Conservation (phyloP, 2,113 vertebrate genomes). For the Entomyzon cyanotis region DNA sequence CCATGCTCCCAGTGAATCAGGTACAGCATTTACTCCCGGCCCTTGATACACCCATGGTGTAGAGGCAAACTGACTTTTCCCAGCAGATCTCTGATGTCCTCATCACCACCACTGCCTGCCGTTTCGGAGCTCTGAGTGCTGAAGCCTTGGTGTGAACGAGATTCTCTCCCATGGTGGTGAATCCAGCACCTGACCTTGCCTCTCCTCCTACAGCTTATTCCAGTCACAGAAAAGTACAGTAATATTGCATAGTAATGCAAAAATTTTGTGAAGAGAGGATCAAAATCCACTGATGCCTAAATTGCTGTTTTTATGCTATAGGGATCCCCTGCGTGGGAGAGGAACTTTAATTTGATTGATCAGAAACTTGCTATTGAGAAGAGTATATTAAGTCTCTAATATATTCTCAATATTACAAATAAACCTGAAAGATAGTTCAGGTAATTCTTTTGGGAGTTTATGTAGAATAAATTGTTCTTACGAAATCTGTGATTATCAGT, state of each 20-base stretch:
- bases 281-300: background rate
- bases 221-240: background rate
- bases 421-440: background rate
- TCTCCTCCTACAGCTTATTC: background rate
- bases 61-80: background rate
- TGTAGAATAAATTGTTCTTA: background rate
- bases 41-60: fast-evolving
- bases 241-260: fast-evolving
- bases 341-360: background rate
- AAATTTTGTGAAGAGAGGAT: background rate
- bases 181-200: fast-evolving
- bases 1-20: background rate
- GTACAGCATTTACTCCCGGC: background rate
- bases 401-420: background rate
- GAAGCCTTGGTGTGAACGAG: fast-evolving
- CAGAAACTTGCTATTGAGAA: background rate
- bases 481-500: background rate
- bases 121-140: fast-evolving
- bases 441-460: background rate
- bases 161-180: fast-evolving
- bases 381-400: background rate
- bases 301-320: background rate
- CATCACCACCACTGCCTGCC: fast-evolving
- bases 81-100: background rate
- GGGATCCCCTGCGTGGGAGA: background rate